Evolutionary conservation across 2,797 vertebrate species (phyloP).

Genomic region (Menidia menidia): DNA sequence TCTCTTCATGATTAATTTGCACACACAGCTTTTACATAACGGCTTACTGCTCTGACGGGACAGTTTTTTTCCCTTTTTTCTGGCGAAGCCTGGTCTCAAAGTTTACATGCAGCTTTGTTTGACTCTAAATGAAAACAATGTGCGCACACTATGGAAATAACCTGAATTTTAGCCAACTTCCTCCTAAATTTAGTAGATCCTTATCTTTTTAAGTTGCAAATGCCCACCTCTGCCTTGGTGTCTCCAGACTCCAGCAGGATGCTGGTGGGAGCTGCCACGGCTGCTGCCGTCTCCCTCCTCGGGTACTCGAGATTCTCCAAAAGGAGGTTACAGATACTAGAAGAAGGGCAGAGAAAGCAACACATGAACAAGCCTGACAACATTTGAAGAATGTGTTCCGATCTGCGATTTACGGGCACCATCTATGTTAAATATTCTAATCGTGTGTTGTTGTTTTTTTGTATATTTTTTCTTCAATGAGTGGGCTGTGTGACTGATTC

Average conservation of each 20-base stretch:
- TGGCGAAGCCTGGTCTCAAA: too few relatives aligned
- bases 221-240: conserved; percentile 86
- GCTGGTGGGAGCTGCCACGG: conserved; percentile 87
- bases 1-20: not conserved
- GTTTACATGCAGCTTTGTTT: too few relatives aligned
- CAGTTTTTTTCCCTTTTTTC: not conserved
- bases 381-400: not conserved
- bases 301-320: conserved; percentile 94
- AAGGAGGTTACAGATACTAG: conserved; percentile 95
- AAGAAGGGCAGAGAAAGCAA: conserved; percentile 63
- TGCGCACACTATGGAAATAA: too few relatives aligned
- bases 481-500: too few relatives aligned
- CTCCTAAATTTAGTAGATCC: too few relatives aligned
- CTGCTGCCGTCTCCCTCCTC: conserved; percentile 86
- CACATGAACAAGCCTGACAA: not conserved
- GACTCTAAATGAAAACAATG: too few relatives aligned
- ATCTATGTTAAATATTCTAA: too few relatives aligned
- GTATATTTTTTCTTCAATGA: too few relatives aligned
- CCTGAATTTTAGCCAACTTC: too few relatives aligned
- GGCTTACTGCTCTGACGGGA: not conserved
- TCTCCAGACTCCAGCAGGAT: conserved; percentile 92
- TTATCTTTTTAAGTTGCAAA: not conserved
- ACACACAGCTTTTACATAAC: not conserved
- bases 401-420: too few relatives aligned
- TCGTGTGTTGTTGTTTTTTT: too few relatives aligned